Evolutionary conservation across 2,113 vertebrate genomes (phyloP), one percentile per base, ranked within the genome.

Genomic region (Manacus vitellinus): DNA sequence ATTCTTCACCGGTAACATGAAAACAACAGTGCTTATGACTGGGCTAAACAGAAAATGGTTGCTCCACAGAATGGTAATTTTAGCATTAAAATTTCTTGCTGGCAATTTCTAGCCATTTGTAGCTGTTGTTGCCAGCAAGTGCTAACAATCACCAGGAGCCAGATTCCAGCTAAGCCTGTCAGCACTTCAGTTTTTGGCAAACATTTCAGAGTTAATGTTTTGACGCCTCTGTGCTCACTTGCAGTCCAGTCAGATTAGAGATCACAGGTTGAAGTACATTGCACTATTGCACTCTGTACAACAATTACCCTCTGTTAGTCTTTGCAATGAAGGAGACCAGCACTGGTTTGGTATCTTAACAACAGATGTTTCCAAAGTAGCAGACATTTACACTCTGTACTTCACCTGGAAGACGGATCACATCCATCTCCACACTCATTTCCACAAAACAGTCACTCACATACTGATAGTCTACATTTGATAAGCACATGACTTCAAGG

Each of bases 181-280:
- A 92, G 92, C 92, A 88, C 90, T 96, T 82, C 8, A 31, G 58
- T 2, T 93, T 88, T 61, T 93, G 94, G 95, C 78, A 85, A 87
- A 68, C 47, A 27, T 52, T 82, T 72, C 77, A 59, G n/a, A 61
- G 88, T 93, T 84, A 91, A 66, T 67, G 52, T 68, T 95, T 89
- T 93, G 77, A 94, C 3, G 0, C 67, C 49, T 88, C 79, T 68
- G 39, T 67, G 62, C 77, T 88, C 67, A 61, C 87, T 91, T 51
- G 65, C 52, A 86, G 51, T 81, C 92, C 65, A 85, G 76, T 78
- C 55, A 86, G 63, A 91, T 88, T 65, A 73, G 49, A 63, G 22
- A 92, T 65, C 89, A 51, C 55, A 87, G 65, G 77, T 12, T 95
- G 43, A 94, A 95, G 51, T 33, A 63, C 16, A 14, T 8, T 35